These are phyloP conservation scores for Oeneis ivallda DNA, from an alignment of 2,888 invertebrate genomes.

Conservation along the genomic window DNA sequence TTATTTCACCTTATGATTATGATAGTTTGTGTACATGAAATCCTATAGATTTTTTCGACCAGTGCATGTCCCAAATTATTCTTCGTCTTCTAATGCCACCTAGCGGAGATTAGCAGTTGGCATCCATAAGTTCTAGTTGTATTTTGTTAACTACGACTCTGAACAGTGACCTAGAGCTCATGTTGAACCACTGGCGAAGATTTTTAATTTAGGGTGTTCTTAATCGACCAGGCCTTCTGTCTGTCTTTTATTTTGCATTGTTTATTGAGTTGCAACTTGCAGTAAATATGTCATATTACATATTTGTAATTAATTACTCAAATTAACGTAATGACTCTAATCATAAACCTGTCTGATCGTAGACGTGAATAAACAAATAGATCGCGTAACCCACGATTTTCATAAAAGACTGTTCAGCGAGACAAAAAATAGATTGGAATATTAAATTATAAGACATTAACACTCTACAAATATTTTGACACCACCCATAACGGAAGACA, in stretches of 20 bases:
- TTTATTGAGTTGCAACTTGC: no score
- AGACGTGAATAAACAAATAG: conserved; percentile 1
- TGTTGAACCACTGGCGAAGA: no score
- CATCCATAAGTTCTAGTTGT: no score
- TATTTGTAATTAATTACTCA: no score
- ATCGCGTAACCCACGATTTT: not conserved
- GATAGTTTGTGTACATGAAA: not conserved
- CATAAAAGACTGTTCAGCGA: conserved; percentile 17
- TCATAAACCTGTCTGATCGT: not conserved
- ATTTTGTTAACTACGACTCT: no score
- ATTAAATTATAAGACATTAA: conserved; percentile 36
- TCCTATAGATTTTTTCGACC: not conserved
- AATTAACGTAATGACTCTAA: not conserved
- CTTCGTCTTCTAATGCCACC: no score
- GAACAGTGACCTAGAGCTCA: no score
- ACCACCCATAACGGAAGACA: conserved; percentile 43
- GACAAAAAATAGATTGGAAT: conserved; percentile 20
- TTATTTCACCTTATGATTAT: not conserved
- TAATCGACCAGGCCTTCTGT: no score
- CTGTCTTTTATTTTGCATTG: no score
- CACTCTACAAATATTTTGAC: conserved; percentile 45
- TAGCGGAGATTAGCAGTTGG: no score
- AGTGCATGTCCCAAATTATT: not conserved
- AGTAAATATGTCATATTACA: no score
- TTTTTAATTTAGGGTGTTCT: no score